A percentile compares a stretch with the other conserved stretches of the same genome.
Conservation (phyloP, 2,113 vertebrate genomes). For the Pipra filicauda region DNA sequence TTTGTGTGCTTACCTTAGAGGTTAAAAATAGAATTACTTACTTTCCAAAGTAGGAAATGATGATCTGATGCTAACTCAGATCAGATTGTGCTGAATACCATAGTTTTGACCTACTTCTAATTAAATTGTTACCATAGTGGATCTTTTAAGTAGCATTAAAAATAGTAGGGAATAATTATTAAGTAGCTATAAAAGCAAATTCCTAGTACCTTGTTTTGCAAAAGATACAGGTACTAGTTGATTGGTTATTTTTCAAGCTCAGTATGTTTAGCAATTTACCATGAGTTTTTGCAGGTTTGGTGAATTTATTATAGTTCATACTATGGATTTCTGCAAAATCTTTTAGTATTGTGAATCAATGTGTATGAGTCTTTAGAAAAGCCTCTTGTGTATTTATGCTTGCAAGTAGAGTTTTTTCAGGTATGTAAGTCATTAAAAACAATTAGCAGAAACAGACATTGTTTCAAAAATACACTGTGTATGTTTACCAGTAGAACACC, state of each 20-base stretch:
- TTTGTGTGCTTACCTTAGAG: not conserved
- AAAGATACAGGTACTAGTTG: not conserved
- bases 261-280: not conserved
- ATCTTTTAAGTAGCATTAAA: not conserved
- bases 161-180: not conserved
- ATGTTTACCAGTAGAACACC: not conserved
- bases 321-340: slow-evolving; percentile 10
- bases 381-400: not conserved
- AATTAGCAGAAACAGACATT: not conserved
- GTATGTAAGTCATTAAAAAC: not conserved
- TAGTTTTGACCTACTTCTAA: not conserved
- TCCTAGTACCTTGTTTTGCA: not conserved
- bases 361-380: not conserved
- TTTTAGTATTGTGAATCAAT: not conserved
- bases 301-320: not conserved
- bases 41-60: not conserved
- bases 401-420: not conserved
- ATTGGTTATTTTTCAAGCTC: not conserved
- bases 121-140: not conserved
- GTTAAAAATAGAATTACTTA: not conserved
- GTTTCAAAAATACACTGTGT: not conserved
- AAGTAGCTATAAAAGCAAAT: not conserved
- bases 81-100: not conserved
- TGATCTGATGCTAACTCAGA: not conserved
- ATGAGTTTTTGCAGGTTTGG: not conserved